Conservation (phyloP, 2,888 invertebrate genomes). For the Girardia tigrina region DNA sequence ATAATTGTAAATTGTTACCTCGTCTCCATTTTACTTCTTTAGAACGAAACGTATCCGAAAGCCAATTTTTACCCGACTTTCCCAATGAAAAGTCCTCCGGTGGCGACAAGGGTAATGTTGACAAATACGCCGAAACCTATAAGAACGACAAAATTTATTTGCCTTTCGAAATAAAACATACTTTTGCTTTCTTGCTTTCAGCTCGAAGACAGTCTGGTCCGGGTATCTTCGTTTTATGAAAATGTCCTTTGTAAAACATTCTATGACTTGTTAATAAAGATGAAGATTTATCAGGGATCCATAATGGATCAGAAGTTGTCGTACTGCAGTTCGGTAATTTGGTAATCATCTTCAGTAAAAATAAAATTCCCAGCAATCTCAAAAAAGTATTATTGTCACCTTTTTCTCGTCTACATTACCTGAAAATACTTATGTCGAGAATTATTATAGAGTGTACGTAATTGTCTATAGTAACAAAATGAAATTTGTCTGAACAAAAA, state of each 20-base stretch:
- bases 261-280: background rate
- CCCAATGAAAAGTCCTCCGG: background rate
- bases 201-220: constrained; percentile 10
- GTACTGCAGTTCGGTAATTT: background rate
- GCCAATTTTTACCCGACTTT: background rate
- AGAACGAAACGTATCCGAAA: background rate
- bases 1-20: background rate
- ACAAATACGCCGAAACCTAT: background rate
- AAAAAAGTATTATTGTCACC: no score
- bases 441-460: no score
- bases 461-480: background rate
- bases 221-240: constrained; percentile 15
- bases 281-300: background rate
- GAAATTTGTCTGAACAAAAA: background rate
- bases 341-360: background rate
- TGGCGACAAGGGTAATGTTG: background rate
- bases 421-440: no score
- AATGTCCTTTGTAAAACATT: background rate
- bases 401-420: no score
- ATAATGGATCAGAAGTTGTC: background rate
- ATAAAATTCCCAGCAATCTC: background rate
- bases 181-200: background rate
- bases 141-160: background rate
- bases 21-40: constrained; percentile 17
- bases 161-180: background rate